Percentiles rank a stretch among this genome's conserved stretches.
Conservation (phyloP, 2,888 invertebrate genomes). For the Dermolepida albohirtum region DNA sequence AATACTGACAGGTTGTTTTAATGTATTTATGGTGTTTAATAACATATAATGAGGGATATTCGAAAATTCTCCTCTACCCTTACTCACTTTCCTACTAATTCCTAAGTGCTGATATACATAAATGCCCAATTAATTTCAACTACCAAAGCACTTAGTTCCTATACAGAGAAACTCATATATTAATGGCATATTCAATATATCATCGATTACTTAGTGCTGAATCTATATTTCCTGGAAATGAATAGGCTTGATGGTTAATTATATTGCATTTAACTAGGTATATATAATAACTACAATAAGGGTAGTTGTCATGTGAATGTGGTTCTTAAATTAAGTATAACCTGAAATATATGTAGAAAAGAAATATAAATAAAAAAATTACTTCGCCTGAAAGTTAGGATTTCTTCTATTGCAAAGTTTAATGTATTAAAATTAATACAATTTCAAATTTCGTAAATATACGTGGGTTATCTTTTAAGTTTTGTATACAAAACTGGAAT, state of each 20-base stretch:
- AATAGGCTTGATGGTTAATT: constrained; percentile 8
- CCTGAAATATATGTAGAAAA: too few species aligned
- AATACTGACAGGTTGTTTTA: too few species aligned
- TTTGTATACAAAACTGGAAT: too few species aligned
- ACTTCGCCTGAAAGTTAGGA: too few species aligned
- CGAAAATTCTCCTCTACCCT: neutral
- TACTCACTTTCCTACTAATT: neutral
- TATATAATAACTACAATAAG: neutral
- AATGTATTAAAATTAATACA: too few species aligned
- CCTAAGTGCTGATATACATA: neutral
- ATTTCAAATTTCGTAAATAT: too few species aligned
- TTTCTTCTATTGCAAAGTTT: too few species aligned
- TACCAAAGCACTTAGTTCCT: constrained; percentile 10
- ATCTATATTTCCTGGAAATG: constrained; percentile 7
- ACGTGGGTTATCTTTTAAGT: too few species aligned
- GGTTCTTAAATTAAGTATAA: too few species aligned
- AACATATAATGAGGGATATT: neutral
- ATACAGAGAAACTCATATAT: constrained; percentile 10
- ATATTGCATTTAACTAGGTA: neutral
- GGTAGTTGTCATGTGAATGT: neutral
- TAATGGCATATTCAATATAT: constrained; percentile 2
- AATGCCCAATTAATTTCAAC: constrained; percentile 6
- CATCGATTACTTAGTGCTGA: neutral
- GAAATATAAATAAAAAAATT: too few species aligned
- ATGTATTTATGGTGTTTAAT: too few species aligned